Conservation (phyloP, 2,113 vertebrate species). For the Coracopsis vasa region DNA sequence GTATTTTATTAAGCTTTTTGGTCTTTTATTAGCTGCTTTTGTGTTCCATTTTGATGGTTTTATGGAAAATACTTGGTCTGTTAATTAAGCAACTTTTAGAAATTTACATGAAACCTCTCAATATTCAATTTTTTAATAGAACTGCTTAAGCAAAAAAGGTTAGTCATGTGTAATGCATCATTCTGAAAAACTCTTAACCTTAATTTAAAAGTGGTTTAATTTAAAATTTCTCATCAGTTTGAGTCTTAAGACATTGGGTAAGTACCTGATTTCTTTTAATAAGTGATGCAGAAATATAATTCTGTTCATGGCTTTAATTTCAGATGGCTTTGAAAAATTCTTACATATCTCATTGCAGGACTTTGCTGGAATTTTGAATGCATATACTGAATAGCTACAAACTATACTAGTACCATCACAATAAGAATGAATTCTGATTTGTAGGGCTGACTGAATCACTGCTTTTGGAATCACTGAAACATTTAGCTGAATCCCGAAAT, state of each 20-base stretch:
- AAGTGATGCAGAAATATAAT: background rate
- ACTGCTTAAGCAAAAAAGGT: background rate
- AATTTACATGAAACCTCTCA: background rate
- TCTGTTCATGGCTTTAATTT: background rate
- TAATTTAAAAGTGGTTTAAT: background rate
- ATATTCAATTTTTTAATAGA: background rate
- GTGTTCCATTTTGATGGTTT: background rate
- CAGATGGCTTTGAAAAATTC: background rate
- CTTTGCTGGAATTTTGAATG: background rate
- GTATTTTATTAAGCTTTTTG: background rate
- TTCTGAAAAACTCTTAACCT: background rate
- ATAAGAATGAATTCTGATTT: background rate
- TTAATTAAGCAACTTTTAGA: background rate
- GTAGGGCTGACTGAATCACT: background rate
- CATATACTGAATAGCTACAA: background rate
- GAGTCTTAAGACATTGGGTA: background rate
- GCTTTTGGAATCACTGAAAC: background rate
- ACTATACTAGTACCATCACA: background rate
- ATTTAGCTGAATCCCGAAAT: background rate
- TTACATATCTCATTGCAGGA: background rate
- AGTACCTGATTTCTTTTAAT: background rate
- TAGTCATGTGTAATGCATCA: background rate
- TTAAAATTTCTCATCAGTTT: background rate
- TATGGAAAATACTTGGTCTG: background rate
- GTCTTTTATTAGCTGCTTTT: background rate